Base-by-base conservation (phyloP, 2,888 invertebrate genomes). In the Punctoribates punctum region DNA sequence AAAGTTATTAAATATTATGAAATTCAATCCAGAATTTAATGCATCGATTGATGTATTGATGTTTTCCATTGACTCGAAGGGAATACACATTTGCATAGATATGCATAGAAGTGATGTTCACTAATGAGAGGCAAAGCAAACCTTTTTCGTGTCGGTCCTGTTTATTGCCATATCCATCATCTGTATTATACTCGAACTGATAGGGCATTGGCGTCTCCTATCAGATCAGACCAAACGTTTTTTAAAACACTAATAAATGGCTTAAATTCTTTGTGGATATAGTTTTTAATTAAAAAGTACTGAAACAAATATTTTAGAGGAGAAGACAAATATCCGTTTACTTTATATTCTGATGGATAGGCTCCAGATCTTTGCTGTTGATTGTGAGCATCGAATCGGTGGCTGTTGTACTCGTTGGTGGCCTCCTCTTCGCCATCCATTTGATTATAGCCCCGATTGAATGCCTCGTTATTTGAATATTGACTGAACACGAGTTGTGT, bases 181-280 rank as follows among this genome's bases (percentile, higher is more conserved):
- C 74, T 13, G 29, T 38, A 34, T 74, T 20, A 74, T 74, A 74
- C 11, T 57, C 17, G 34, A 74, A 74, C 60, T 54, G 46, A 60
- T 74, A 74, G 17, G 74, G 74, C 74, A 74, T 74, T 74, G 74
- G 74, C 62, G 9, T 74, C 46, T 74, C 74, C 74, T 74, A 13
- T 57, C 27, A 57, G 17, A 57, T 25, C 25, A 1, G 25, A 57
- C 25, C 23, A 25, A 25, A 54, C 2, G 13, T 48, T 20, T 54
- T 48, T 48, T 15, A 8, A 15, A 48, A 15, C 17, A 48, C 17
- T 48, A 48, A 48, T 48, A 48, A 48, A 48, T 48, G 34, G 34
- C 34, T 8, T 17, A 48, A 48, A 11, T 1, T 57, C 25, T 1
- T 25, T 57, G 23, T 25, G 57, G 20, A 57, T 25, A 57, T n/a